These are phyloP conservation scores for Tinea pellionella DNA, from an alignment of 2,888 invertebrate species.

Conservation along the genomic window DNA sequence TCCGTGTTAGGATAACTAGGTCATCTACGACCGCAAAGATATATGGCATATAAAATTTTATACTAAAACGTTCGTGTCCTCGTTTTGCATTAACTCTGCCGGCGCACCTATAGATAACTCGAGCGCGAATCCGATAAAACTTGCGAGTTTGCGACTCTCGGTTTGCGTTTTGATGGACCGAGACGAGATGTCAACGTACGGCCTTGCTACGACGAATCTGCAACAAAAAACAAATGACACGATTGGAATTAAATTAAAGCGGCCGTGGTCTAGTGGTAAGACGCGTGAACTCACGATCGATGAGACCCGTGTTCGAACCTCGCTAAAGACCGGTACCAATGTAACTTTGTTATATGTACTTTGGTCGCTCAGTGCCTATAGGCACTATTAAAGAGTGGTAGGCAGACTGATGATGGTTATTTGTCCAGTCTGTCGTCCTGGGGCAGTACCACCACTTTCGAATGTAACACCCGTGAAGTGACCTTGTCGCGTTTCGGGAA, in stretches of 20 bases:
- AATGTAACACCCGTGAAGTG: too few relatives aligned
- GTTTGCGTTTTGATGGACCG: constrained; percentile 37
- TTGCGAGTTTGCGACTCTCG: constrained; percentile 32
- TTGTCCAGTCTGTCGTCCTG: too few relatives aligned
- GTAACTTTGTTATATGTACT: too few relatives aligned
- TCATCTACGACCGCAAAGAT: background rate
- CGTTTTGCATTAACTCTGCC: background rate
- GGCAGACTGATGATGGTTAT: too few relatives aligned
- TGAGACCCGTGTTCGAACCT: too few relatives aligned
- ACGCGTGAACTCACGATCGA: too few relatives aligned
- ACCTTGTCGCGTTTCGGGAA: too few relatives aligned
- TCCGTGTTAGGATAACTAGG: background rate
- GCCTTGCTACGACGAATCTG: constrained; percentile 22
- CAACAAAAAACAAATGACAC: background rate
- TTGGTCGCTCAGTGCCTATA: too few relatives aligned
- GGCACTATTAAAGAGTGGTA: too few relatives aligned
- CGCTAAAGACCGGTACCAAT: too few relatives aligned
- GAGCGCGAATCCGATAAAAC: constrained; percentile 38
- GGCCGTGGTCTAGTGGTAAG: too few relatives aligned
- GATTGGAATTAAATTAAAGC: background rate
- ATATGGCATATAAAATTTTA: background rate
- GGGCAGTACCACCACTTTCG: too few relatives aligned
- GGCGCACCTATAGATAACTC: constrained; percentile 6
- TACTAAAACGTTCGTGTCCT: constrained; percentile 1
- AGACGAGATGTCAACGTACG: constrained; percentile 28